Conservation (phyloP, 2,888 invertebrate species). For the Tillus elongatus region DNA sequence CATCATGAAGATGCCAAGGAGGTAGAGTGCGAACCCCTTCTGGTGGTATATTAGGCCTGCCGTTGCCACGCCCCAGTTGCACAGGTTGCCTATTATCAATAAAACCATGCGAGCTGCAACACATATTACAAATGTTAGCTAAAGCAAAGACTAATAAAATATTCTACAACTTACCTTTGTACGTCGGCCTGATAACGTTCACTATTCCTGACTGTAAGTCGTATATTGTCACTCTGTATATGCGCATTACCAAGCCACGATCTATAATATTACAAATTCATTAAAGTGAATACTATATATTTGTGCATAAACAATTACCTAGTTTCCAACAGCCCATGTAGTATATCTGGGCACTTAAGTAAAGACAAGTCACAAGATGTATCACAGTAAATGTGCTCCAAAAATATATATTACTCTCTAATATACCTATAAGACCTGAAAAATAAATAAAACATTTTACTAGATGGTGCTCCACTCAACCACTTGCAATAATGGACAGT, state of each 20-base stretch:
- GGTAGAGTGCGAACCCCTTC: constrained; percentile 69
- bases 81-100: constrained; percentile 51
- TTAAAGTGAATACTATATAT: background rate
- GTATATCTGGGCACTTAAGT: constrained; percentile 63
- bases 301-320: constrained; percentile 41
- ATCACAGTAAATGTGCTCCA: constrained; percentile 64
- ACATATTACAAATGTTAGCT: constrained; percentile 5
- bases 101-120: constrained; percentile 46
- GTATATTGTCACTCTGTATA: constrained; percentile 31
- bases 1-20: constrained; percentile 70
- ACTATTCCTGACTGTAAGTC: constrained; percentile 41
- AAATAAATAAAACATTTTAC: too few species aligned
- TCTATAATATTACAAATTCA: background rate
- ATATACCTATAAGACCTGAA: constrained; percentile 56
- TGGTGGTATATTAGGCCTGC: constrained; percentile 55
- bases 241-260: background rate
- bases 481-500: too few species aligned
- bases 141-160: too few species aligned
- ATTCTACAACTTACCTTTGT: constrained; percentile 29
- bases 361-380: constrained; percentile 56
- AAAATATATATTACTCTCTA: constrained; percentile 55
- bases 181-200: constrained; percentile 41
- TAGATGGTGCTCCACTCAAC: too few species aligned
- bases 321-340: constrained; percentile 65
- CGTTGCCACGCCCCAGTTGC: constrained; percentile 57